Evolutionary conservation across 2,888 invertebrate genomes (phyloP).

Genomic region (Hedya salicella): DNA sequence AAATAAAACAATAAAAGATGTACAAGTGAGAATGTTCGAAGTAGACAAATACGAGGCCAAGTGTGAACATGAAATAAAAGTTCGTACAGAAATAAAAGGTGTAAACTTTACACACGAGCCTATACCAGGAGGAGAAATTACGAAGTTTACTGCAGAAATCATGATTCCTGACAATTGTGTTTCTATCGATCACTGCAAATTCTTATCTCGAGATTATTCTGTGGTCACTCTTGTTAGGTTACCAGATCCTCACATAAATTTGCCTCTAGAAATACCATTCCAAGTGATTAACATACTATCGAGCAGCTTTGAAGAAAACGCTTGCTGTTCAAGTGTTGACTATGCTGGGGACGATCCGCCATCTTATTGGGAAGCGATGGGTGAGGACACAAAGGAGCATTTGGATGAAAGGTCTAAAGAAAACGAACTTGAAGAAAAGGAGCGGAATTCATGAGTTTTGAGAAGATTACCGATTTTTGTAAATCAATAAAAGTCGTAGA

Average conservation of each 20-base stretch:
- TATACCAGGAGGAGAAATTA: constrained; percentile 8
- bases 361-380: constrained; percentile 35
- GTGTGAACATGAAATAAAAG: background rate
- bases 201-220: constrained; percentile 23
- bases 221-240: constrained; percentile 15
- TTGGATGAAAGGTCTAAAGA: background rate
- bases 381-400: constrained; percentile 1
- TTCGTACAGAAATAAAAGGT: constrained; percentile 7
- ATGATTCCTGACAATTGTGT: constrained; percentile 19
- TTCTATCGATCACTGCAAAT: constrained; percentile 31
- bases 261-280: constrained; percentile 30
- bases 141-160: constrained; percentile 13
- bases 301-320: background rate
- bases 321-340: background rate
- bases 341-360: constrained; percentile 10
- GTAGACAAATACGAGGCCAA: constrained; percentile 19
- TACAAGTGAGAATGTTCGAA: constrained; percentile 19
- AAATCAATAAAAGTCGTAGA: too few relatives aligned
- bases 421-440: background rate
- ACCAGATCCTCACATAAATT: constrained; percentile 19
- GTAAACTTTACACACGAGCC: background rate
- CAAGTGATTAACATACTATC: constrained; percentile 25
- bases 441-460: background rate
- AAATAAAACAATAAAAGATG: constrained; percentile 13
- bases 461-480: too few relatives aligned